Conservation (phyloP, 1,140 invertebrate species). For the Bilobella aurantiaca region DNA sequence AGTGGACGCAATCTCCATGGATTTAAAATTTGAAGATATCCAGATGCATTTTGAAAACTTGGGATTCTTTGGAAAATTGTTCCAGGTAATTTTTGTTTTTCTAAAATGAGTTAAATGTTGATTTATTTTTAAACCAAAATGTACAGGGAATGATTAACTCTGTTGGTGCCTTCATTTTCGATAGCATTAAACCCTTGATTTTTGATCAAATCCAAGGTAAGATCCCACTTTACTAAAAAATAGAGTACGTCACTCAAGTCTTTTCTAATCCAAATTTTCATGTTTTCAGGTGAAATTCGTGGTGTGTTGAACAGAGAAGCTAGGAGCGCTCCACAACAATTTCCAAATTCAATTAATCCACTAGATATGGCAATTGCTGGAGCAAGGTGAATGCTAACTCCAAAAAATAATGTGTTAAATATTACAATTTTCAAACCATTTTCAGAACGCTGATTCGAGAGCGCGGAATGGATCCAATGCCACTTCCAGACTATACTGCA, state of each 20-base stretch:
- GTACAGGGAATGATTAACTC: slow-evolving; percentile 57
- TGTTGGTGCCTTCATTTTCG: slow-evolving; percentile 66
- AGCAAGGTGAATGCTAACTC: slow-evolving; percentile 45
- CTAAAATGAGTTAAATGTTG: background rate
- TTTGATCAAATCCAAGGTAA: slow-evolving; percentile 61
- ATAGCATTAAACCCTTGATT: slow-evolving; percentile 72
- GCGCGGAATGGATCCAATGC: slow-evolving; percentile 59
- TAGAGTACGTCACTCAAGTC: too few species aligned
- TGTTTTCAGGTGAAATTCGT: slow-evolving; percentile 30
- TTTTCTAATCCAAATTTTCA: too few species aligned
- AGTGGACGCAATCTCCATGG: slow-evolving; percentile 65
- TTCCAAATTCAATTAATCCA: slow-evolving; percentile 74
- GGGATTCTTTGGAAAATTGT: slow-evolving; percentile 25
- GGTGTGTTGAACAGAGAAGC: slow-evolving; percentile 26
- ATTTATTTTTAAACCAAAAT: background rate
- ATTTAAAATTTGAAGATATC: slow-evolving; percentile 64
- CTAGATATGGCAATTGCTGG: slow-evolving; percentile 68
- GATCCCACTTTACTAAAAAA: too few species aligned
- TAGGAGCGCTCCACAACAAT: slow-evolving; percentile 52
- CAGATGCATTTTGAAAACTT: slow-evolving; percentile 68
- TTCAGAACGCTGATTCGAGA: slow-evolving; percentile 48
- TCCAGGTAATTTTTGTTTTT: slow-evolving; percentile 17
- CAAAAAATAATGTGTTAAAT: background rate
- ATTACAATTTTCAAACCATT: background rate
- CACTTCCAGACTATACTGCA: slow-evolving; percentile 44